Percentiles rank a stretch among this genome's conserved stretches.
phyloP scores from a whole-genome alignment of 2,797 vertebrate species.

The Petrocephalus sullivani region DNA sequence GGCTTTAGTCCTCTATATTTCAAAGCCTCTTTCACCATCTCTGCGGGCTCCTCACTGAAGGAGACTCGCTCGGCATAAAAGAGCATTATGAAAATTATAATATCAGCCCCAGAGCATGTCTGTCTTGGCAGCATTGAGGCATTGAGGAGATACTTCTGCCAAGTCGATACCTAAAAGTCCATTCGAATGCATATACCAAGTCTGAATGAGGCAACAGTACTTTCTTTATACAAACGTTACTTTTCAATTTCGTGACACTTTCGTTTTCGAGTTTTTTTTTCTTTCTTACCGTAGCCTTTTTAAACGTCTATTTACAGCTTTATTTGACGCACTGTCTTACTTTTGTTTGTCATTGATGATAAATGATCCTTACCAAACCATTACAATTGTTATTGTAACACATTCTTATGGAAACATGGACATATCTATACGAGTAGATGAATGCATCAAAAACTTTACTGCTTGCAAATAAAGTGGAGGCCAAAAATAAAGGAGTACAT shows the following conservation, averaged over 20 bases:
- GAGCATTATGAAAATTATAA: slow-evolving; percentile 76
- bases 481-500: not conserved
- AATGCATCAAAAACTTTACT: slow-evolving; percentile 12
- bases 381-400: slow-evolving; percentile 26
- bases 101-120: slow-evolving; percentile 66
- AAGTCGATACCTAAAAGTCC: slow-evolving; percentile 61
- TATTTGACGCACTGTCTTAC: slow-evolving; percentile 29
- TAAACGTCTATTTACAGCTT: slow-evolving; percentile 26
- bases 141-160: slow-evolving; percentile 42
- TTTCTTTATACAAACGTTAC: slow-evolving; percentile 53
- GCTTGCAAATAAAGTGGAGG: not conserved
- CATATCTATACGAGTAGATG: slow-evolving; percentile 12
- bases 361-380: slow-evolving; percentile 34
- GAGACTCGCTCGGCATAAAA: slow-evolving; percentile 68
- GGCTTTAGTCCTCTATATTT: slow-evolving; percentile 52
- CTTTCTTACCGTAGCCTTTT: slow-evolving; percentile 11
- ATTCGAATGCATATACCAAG: slow-evolving; percentile 55
- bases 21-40: slow-evolving; percentile 68
- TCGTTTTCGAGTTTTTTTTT: slow-evolving; percentile 20
- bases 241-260: slow-evolving; percentile 33
- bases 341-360: slow-evolving; percentile 36
- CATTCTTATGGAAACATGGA: slow-evolving; percentile 18
- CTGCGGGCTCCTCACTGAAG: slow-evolving; percentile 69
- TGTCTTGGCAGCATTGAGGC: slow-evolving; percentile 59
- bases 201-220: slow-evolving; percentile 58